Percentiles rank a stretch among this genome's conserved stretches.
These are phyloP conservation scores for Lypha dubia DNA, from an alignment of 2,888 invertebrate genomes.

Conservation along the genomic window DNA sequence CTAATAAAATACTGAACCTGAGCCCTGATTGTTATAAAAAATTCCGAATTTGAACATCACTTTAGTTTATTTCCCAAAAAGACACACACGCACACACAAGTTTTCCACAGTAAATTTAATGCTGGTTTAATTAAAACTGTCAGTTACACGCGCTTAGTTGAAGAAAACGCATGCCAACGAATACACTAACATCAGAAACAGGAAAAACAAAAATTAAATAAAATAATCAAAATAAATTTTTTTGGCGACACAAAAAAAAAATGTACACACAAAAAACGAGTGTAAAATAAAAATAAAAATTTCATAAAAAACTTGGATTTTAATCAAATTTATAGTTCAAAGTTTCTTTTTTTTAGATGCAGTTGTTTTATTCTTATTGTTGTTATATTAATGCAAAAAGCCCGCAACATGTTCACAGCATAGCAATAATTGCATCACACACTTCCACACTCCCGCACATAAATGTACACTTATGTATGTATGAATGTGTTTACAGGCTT, in stretches of 20 bases:
- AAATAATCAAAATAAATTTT: constrained; percentile 35
- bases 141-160: constrained; percentile 38
- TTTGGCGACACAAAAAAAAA: constrained; percentile 14
- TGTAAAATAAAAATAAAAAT: background rate
- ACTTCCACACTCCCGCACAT: background rate
- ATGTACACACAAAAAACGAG: background rate
- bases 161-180: background rate
- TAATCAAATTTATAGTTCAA: constrained; percentile 49
- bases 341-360: constrained; percentile 8
- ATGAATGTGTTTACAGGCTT: background rate
- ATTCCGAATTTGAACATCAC: background rate
- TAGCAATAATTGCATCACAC: constrained; percentile 18
- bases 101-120: constrained; percentile 25
- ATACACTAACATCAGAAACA: background rate
- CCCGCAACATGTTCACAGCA: constrained; percentile 51
- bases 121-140: constrained; percentile 62
- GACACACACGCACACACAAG: too few species aligned
- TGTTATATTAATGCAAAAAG: constrained; percentile 18
- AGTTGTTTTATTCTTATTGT: constrained; percentile 8
- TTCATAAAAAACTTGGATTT: constrained; percentile 58
- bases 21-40: too few species aligned
- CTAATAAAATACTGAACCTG: too few species aligned
- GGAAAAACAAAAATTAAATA: constrained; percentile 22
- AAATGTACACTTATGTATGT: background rate
- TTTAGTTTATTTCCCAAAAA: constrained; percentile 2